Evolutionary conservation across 1,140 invertebrate genomes (phyloP).

Genomic region (Platyura marginata): DNA sequence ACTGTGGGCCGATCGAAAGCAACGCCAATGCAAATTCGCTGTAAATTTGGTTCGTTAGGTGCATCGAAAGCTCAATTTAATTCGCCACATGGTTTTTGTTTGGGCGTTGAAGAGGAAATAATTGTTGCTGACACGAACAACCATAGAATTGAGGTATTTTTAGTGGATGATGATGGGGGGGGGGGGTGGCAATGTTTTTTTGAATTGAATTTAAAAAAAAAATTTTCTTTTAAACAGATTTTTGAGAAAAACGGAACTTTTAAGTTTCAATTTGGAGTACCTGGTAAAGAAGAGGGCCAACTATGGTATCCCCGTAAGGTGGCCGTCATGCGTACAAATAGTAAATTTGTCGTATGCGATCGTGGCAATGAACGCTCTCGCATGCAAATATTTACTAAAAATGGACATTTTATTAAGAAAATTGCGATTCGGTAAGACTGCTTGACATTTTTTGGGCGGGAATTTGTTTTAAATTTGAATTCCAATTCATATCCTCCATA

Average conservation of each 20-base stretch:
- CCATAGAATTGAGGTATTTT: conserved; percentile 71
- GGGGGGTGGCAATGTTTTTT: no score
- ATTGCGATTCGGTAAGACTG: conserved; percentile 49
- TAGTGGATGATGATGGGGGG: conserved; percentile 3
- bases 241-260: conserved; percentile 79
- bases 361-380: conserved; percentile 87
- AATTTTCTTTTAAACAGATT: no score
- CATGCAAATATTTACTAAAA: conserved; percentile 90
- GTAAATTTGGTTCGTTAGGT: conserved; percentile 86
- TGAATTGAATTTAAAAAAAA: no score
- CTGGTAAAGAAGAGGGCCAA: conserved; percentile 88
- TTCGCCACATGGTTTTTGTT: conserved; percentile 91
- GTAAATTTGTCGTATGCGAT: conserved; percentile 91
- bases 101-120: conserved; percentile 85
- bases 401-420: conserved; percentile 76
- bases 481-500: conserved; percentile 8
- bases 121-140: conserved; percentile 94
- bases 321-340: conserved; percentile 69
- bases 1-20: conserved; percentile 45
- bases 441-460: not conserved
- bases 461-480: not conserved
- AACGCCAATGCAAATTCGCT: conserved; percentile 69
- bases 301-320: conserved; percentile 94
- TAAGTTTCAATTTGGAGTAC: conserved; percentile 76
- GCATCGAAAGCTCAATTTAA: conserved; percentile 85